These are phyloP conservation scores for Sakesphorus luctuosus DNA, from an alignment of 2,113 vertebrate species.

Conservation along the genomic window DNA sequence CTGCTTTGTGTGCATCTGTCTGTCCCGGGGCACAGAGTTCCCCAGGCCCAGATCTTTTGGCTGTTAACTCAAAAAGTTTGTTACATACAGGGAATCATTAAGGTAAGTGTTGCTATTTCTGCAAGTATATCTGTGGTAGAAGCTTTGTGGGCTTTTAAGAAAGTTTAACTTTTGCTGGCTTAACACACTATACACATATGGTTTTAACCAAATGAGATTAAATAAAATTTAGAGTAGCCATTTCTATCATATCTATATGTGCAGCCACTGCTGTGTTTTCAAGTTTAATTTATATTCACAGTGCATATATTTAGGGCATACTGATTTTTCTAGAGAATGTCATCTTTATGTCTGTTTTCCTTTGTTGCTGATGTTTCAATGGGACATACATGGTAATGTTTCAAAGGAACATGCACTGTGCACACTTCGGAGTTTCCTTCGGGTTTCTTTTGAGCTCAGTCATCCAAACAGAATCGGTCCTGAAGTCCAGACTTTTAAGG, in stretches of 20 bases:
- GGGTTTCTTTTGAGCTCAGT: neutral
- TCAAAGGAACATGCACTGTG: neutral
- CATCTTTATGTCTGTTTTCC: neutral
- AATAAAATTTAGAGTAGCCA: neutral
- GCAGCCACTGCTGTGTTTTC: neutral
- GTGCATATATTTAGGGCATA: neutral
- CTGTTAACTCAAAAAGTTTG: neutral
- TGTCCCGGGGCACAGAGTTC: neutral
- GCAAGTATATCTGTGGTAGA: neutral
- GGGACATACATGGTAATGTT: neutral
- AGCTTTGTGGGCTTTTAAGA: neutral
- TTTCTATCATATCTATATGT: neutral
- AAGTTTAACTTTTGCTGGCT: neutral
- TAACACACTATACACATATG: accelerated
- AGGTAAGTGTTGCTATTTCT: slow-evolving; percentile 57
- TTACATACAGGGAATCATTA: neutral
- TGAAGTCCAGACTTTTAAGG: slow-evolving; percentile 56
- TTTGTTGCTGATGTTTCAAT: neutral
- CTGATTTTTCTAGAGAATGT: neutral
- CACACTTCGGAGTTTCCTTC: neutral
- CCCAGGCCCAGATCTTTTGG: neutral
- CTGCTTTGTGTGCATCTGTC: slow-evolving; percentile 43
- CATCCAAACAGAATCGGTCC: neutral
- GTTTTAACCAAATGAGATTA: neutral
- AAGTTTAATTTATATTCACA: neutral